phyloP scores from a whole-genome alignment of 2,888 invertebrate genomes.

The Rhagium mordax region DNA sequence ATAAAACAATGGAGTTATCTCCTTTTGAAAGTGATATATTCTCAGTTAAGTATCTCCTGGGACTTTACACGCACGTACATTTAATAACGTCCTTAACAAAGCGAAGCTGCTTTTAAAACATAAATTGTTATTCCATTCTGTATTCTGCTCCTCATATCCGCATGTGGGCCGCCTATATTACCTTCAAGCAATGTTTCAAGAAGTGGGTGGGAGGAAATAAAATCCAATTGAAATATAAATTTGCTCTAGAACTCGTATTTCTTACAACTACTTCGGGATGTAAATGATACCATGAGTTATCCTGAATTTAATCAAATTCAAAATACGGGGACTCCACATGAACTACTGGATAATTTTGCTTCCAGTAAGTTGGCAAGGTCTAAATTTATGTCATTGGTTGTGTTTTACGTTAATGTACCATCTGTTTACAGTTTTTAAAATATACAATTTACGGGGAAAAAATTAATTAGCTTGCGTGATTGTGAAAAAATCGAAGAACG shows the following conservation, averaged over 20 bases:
- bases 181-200: background rate
- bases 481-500: too few species aligned
- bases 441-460: too few species aligned
- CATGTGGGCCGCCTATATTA: constrained; percentile 41
- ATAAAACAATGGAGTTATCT: constrained; percentile 15
- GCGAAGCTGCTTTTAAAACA: constrained; percentile 43
- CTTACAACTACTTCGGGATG: constrained; percentile 23
- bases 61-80: constrained; percentile 44
- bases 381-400: too few species aligned
- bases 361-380: too few species aligned
- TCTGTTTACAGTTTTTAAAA: too few species aligned
- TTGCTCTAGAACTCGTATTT: constrained; percentile 27
- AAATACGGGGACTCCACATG: background rate
- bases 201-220: background rate
- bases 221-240: constrained; percentile 39
- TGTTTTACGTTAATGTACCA: too few species aligned
- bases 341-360: background rate
- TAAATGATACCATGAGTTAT: constrained; percentile 15
- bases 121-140: constrained; percentile 51
- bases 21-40: constrained; percentile 37
- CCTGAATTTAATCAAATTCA: constrained; percentile 19
- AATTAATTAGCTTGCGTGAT: too few species aligned
- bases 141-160: constrained; percentile 47
- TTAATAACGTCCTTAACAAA: constrained; percentile 50
- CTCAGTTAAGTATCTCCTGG: constrained; percentile 40